Evolutionary conservation across 1,140 invertebrate genomes (phyloP).

Genomic region (Halesus radiatus): DNA sequence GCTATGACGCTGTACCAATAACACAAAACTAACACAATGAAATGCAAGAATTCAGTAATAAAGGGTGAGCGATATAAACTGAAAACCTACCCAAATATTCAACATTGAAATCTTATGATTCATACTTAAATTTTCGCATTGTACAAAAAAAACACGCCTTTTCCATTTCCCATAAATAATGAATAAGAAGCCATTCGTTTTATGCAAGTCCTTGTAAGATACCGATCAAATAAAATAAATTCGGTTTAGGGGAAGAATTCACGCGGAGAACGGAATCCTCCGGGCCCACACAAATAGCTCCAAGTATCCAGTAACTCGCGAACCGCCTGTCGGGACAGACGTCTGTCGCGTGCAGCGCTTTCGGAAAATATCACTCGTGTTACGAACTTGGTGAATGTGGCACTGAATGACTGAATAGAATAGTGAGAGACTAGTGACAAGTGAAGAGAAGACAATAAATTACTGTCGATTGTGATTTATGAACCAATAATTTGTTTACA

Average conservation of each 20-base stretch:
- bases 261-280: constrained; percentile 27
- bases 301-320: constrained; percentile 7
- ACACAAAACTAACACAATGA: too few species aligned
- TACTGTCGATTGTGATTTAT: constrained; percentile 12
- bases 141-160: too few species aligned
- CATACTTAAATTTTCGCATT: too few species aligned
- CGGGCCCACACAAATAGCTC: background rate
- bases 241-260: constrained; percentile 14
- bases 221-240: too few species aligned
- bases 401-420: background rate
- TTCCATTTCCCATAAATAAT: background rate
- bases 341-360: background rate
- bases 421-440: background rate
- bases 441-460: constrained; percentile 14
- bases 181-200: background rate
- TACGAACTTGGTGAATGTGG: constrained; percentile 1
- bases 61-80: too few species aligned
- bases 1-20: too few species aligned
- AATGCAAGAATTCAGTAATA: too few species aligned
- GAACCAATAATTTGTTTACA: background rate
- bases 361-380: background rate
- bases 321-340: background rate
- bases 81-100: too few species aligned
- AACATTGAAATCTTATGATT: too few species aligned
- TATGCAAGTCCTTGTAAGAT: background rate